Base-by-base conservation (phyloP, 2,797 vertebrate genomes). In the Eulemur rubriventer region DNA sequence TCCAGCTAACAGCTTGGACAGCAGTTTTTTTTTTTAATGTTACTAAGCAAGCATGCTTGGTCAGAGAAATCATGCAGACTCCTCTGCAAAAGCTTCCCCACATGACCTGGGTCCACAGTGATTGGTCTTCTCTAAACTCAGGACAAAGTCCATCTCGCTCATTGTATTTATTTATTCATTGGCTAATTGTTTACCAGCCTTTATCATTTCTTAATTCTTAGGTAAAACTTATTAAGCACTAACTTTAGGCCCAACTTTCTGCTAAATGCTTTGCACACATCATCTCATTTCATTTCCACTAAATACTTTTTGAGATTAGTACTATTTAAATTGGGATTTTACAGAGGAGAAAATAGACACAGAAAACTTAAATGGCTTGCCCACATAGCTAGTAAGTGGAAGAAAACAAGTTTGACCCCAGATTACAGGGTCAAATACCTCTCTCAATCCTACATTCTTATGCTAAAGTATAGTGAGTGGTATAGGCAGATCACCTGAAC, bases 1-100 rank as follows among this genome's bases (percentile, higher is more conserved):
- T 96, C 59, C 86, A 94, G 93, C 86, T 96, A 96, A 96, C 69
- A 97, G 89, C 95, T 91, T 89, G 80, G 91, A 92, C 70, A 97
- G 95, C 79, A 93, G 57, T 81, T 86, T 96, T 84, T 84, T 81
- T 86, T 96, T 84, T 85, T 4, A 28, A 70, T 87, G 48, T 93
- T 94, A 89, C 93, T 73, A 93, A 97, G 65, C 75, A 91, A 84
- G 93, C n/a, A 87, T 43, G 13, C 70, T 96, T 4, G 0, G n/a
- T 30, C 52, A 48, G 70, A 86, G 48, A 96, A 96, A 76, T 92
- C 46, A 17, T 26, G 10, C 35, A 50, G 41, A 70, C 72, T 76
- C 10, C 16, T 81, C 59, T 86, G 30, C 2, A 65, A 76, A 83
- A 35, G 38, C 55, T 82, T 78, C 52, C 12, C n/a, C 52, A 18